A percentile compares a stretch with the other conserved stretches of the same genome.
phyloP scores from a whole-genome alignment of 2,113 vertebrate genomes.

The Centrocercus urophasianus region DNA sequence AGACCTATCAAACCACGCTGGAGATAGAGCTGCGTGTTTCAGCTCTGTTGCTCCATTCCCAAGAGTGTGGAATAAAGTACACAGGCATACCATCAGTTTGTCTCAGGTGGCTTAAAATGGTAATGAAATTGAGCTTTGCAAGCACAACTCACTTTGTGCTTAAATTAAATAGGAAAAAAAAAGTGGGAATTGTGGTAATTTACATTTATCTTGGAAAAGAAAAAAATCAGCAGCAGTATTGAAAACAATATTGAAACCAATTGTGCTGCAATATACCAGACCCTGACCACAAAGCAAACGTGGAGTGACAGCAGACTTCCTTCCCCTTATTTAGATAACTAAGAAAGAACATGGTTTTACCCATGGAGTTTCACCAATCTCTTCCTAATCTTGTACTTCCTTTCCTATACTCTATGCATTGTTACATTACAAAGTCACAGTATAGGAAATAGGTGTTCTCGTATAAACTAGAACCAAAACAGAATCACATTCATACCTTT shows the following conservation, averaged over 20 bases:
- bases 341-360: background rate
- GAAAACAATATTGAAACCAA: background rate
- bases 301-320: background rate
- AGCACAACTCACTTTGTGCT: background rate
- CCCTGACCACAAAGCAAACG: background rate
- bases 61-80: accelerated
- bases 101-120: background rate
- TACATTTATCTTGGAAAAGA: background rate
- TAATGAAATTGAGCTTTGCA: background rate
- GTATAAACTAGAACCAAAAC: background rate
- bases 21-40: background rate
- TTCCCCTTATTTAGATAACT: background rate
- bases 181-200: background rate
- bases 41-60: background rate
- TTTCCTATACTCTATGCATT: background rate
- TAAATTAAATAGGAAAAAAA: background rate
- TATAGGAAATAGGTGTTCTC: background rate
- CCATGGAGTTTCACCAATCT: background rate
- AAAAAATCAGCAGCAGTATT: background rate
- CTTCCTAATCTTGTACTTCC: background rate
- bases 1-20: accelerated
- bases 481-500: background rate
- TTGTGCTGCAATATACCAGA: background rate
- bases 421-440: background rate
- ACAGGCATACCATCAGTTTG: background rate